Evolutionary conservation across 2,888 invertebrate genomes (phyloP).

Genomic region (Drosophila yooni): DNA sequence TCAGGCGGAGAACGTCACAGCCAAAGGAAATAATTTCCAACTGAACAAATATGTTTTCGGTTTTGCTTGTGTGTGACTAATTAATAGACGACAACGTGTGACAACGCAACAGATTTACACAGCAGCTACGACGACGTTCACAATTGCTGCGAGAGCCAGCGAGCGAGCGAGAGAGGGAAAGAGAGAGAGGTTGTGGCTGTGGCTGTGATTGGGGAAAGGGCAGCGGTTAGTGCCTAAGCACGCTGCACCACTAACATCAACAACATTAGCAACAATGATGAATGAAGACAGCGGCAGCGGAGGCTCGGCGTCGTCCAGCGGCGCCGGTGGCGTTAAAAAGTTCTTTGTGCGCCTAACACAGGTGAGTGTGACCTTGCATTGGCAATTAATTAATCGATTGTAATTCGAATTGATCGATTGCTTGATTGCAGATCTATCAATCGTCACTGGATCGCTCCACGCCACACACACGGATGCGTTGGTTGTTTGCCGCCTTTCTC

Average conservation of each 20-base stretch:
- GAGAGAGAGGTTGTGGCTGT: conserved; percentile 11
- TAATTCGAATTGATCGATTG: background rate
- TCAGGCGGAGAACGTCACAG: conserved; percentile 46
- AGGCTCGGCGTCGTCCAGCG: conserved; percentile 71
- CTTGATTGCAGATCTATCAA: conserved; percentile 87
- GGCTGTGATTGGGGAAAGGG: conserved; percentile 9
- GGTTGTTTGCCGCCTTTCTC: conserved; percentile 90
- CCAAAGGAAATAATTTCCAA: conserved; percentile 64
- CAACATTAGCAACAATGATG: conserved; percentile 78
- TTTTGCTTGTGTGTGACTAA: conserved; percentile 46
- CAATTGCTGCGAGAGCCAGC: conserved; percentile 18
- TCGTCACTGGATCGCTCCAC: conserved; percentile 94
- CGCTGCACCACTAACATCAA: conserved; percentile 17
- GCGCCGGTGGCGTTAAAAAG: conserved; percentile 82
- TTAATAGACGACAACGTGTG: conserved; percentile 33
- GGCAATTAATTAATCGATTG: background rate
- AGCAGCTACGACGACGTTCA: conserved; percentile 20
- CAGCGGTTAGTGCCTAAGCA: conserved; percentile 26
- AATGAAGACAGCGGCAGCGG: conserved; percentile 82
- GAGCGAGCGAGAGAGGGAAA: background rate
- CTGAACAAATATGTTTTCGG: conserved; percentile 42
- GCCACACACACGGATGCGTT: conserved; percentile 92
- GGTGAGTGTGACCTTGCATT: conserved; percentile 64
- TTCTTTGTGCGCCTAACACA: conserved; percentile 85
- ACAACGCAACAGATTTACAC: conserved; percentile 6